Conservation (phyloP, 2,113 vertebrate species). For the Eublepharis macularius region DNA sequence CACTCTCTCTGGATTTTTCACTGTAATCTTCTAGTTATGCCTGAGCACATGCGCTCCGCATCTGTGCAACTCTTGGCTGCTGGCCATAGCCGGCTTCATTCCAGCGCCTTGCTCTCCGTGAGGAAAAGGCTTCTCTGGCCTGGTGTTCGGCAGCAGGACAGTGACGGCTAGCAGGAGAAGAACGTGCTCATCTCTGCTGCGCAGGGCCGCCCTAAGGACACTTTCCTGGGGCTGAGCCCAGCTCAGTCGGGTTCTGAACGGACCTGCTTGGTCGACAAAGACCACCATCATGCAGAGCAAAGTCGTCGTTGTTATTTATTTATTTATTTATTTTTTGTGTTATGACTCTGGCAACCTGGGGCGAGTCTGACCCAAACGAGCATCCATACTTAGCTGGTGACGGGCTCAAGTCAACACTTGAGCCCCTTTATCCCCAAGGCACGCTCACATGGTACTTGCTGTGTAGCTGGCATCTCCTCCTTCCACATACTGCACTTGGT, state of each 20-base stretch:
- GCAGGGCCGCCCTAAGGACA: too few relatives aligned
- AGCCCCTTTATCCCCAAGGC: too few relatives aligned
- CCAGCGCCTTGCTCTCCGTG: neutral
- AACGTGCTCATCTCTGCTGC: too few relatives aligned
- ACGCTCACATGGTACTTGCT: slow-evolving; percentile 84
- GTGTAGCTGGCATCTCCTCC: slow-evolving; percentile 82
- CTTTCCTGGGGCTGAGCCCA: too few relatives aligned
- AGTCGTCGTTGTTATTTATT: too few relatives aligned
- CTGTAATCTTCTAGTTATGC: neutral
- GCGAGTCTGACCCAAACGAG: neutral
- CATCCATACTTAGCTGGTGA: neutral
- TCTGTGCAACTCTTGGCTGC: neutral
- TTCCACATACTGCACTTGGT: slow-evolving; percentile 90
- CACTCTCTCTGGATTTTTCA: neutral
- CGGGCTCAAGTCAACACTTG: neutral
- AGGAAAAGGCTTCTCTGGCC: too few relatives aligned
- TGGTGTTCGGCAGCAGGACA: too few relatives aligned
- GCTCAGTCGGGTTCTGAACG: too few relatives aligned
- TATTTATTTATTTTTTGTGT: neutral
- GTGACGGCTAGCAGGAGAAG: too few relatives aligned
- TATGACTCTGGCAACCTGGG: neutral
- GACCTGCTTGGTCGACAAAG: too few relatives aligned
- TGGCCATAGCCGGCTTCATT: neutral
- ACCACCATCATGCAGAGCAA: too few relatives aligned
- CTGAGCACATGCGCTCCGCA: neutral